Conservation (phyloP, 37 sponge, comb jelly and placozoan species). For the Cladorhizidae sp. region DNA sequence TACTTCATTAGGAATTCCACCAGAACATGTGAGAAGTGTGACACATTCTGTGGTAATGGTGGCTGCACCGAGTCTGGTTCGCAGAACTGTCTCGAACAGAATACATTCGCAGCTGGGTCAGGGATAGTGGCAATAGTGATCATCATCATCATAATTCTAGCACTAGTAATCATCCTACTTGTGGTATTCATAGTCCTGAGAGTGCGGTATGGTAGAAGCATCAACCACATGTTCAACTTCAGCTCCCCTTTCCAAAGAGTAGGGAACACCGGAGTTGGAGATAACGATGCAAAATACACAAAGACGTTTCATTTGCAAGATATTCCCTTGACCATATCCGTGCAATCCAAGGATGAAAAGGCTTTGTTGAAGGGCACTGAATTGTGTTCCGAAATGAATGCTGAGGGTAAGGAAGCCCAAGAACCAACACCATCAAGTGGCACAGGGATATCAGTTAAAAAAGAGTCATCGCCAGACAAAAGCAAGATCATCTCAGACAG, state of each 20-base stretch:
- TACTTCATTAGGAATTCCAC: slow-evolving; percentile 14
- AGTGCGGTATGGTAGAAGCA: not conserved
- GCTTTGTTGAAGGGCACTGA: not conserved
- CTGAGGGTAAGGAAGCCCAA: not conserved
- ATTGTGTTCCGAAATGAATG: slow-evolving; percentile 6
- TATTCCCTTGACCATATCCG: not conserved
- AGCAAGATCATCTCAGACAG: not conserved
- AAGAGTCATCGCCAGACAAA: not conserved
- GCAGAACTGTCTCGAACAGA: slow-evolving; percentile 21
- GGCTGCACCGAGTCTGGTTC: slow-evolving; percentile 47
- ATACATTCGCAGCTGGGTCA: slow-evolving; percentile 57
- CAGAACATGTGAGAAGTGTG: slow-evolving; percentile 44
- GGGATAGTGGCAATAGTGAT: slow-evolving; percentile 53
- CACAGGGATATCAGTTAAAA: too few species aligned
- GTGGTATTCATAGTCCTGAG: slow-evolving; percentile 2
- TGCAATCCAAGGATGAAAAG: not conserved
- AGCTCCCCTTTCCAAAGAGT: not conserved
- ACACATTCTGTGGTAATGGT: slow-evolving; percentile 51
- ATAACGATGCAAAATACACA: not conserved
- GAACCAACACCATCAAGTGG: not conserved
- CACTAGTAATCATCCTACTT: slow-evolving; percentile 30
- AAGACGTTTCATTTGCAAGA: not conserved
- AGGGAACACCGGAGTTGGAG: not conserved
- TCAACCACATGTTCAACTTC: not conserved
- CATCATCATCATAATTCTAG: slow-evolving; percentile 34